These are phyloP conservation scores for Crenichthys baileyi DNA, from an alignment of 2,797 vertebrate genomes.

Conservation along the genomic window DNA sequence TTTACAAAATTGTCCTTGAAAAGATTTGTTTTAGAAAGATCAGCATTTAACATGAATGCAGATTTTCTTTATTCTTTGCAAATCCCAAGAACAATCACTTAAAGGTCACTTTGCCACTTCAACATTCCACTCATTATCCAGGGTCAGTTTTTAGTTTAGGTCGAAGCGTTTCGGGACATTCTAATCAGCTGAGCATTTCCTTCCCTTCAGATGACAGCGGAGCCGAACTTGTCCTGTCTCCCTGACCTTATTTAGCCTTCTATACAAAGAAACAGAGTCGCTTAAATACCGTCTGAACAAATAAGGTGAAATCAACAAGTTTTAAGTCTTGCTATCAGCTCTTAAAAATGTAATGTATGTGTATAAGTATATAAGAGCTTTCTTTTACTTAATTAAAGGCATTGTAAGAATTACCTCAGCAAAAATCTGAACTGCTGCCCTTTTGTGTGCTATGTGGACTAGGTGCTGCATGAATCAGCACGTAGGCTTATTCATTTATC, in stretches of 20 bases:
- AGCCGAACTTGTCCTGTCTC: slow-evolving; percentile 8
- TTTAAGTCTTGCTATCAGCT: neutral
- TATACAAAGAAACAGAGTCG: slow-evolving; percentile 15
- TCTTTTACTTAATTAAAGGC: neutral
- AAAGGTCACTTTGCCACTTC: slow-evolving; percentile 2
- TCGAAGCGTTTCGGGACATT: neutral
- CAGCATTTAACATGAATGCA: neutral
- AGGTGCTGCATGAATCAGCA: slow-evolving; percentile 47
- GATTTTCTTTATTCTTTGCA: slow-evolving; percentile 1
- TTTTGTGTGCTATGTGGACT: slow-evolving; percentile 11
- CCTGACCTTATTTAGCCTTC: slow-evolving; percentile 36
- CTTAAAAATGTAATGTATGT: neutral
- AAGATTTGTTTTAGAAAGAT: neutral
- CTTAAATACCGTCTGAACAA: slow-evolving; percentile 6
- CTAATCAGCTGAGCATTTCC: slow-evolving; percentile 17
- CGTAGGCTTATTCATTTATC: slow-evolving; percentile 9
- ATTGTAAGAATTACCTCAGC: neutral
- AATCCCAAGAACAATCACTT: slow-evolving; percentile 16
- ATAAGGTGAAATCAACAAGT: slow-evolving; percentile 8
- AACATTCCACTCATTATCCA: slow-evolving; percentile 7
- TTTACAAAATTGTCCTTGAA: too few species aligned
- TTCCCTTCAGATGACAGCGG: slow-evolving; percentile 7
- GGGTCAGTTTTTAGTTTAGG: slow-evolving; percentile 5
- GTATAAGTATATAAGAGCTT: neutral
- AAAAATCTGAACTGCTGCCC: neutral